Conservation (phyloP, 2,797 vertebrate species). For the Melanotaenia nigrans region DNA sequence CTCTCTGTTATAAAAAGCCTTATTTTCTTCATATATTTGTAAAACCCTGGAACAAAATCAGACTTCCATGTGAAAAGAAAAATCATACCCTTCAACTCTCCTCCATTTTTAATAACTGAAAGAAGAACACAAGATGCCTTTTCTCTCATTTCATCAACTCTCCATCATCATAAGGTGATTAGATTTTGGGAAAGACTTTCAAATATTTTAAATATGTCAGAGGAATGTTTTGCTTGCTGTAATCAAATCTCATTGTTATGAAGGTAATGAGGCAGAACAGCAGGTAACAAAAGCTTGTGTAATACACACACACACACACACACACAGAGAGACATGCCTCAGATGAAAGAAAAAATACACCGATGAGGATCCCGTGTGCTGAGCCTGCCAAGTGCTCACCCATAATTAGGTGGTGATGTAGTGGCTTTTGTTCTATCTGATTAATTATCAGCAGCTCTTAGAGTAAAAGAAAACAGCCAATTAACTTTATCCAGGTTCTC, state of each 20-base stretch:
- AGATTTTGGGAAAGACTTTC: constrained; percentile 40
- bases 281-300: constrained; percentile 42
- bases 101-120: constrained; percentile 13
- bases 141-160: constrained; percentile 2
- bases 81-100: constrained; percentile 22
- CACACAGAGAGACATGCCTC: constrained; percentile 16
- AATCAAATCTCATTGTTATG: constrained; percentile 50
- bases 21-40: background rate
- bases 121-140: background rate
- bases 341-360: constrained; percentile 49
- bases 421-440: constrained; percentile 75
- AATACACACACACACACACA: constrained; percentile 8
- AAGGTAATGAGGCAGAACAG: constrained; percentile 62
- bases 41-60: constrained; percentile 5
- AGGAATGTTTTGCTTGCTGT: constrained; percentile 42
- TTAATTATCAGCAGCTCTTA: constrained; percentile 74
- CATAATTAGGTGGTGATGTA: constrained; percentile 76
- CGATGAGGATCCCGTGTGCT: constrained; percentile 44
- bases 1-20: background rate
- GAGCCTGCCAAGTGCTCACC: constrained; percentile 68
- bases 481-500: constrained; percentile 71
- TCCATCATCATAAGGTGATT: constrained; percentile 38
- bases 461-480: constrained; percentile 69
- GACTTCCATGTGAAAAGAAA: constrained; percentile 11
- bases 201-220: constrained; percentile 45